These are phyloP conservation scores for Nomada hirtipes DNA, from an alignment of 2,888 invertebrate genomes.

Conservation along the genomic window DNA sequence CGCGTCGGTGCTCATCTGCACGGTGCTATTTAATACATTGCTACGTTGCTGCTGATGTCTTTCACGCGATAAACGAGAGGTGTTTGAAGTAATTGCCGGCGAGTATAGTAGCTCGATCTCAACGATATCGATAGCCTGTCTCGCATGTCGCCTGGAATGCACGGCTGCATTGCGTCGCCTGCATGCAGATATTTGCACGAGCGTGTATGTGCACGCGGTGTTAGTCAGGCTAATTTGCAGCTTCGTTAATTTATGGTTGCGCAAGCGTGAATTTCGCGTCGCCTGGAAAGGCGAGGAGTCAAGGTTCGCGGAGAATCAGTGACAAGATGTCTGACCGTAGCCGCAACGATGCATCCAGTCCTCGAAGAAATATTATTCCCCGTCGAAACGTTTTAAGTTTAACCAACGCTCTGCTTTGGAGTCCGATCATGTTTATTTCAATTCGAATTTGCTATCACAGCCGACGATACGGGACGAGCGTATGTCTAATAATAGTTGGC, in stretches of 20 bases:
- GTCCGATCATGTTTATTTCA: too few relatives aligned
- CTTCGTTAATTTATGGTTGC: conserved; percentile 66
- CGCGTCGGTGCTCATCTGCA: too few relatives aligned
- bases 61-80: too few relatives aligned
- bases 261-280: conserved; percentile 65
- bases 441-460: neutral
- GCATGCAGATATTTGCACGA: conserved; percentile 61
- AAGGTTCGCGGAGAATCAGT: conserved; percentile 60
- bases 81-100: neutral
- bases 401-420: too few relatives aligned
- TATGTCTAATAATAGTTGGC: too few relatives aligned
- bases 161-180: conserved; percentile 49
- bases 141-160: conserved; percentile 38
- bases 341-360: neutral
- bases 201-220: conserved; percentile 55
- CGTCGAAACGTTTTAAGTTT: too few relatives aligned
- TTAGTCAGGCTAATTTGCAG: conserved; percentile 65
- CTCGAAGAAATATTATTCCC: neutral
- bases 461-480: too few relatives aligned
- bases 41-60: neutral
- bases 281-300: conserved; percentile 58
- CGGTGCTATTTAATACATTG: too few relatives aligned
- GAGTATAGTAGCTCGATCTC: conserved; percentile 1
- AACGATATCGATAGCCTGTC: conserved; percentile 39
- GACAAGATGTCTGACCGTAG: conserved; percentile 53